Evolutionary conservation across 2,113 vertebrate species (phyloP), one percentile per base, ranked within the genome.

Genomic region (Pyxicephalus adspersus): DNA sequence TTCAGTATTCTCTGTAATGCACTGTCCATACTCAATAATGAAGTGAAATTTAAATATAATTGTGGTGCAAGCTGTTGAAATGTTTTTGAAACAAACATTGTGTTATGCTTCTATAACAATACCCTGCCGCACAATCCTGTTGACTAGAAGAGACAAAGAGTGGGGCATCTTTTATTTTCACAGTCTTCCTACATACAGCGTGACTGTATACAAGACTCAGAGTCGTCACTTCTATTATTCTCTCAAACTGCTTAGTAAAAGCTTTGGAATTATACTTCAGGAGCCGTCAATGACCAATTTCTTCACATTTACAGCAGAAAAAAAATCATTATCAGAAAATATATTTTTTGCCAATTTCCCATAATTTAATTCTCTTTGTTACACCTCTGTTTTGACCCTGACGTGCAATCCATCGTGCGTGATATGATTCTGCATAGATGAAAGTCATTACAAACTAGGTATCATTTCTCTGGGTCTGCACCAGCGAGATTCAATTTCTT

Each of bases 381-480:
- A 61, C 50, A 22, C 31, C 54, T 55, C 28, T 28, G 58, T 51
- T 73, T 51, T 73, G 68, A 73, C 70, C 80, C 23, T 52, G n/a
- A 28, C n/a, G 38, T 38, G 19, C 26, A 51, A 58, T 57, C 68
- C 25, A 29, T 58, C 57, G 61, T 58, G 60, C 26, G 20, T 8
- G 67, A 20, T 64, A 28, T 64, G 58, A 55, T 58, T 73, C 67
- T 64, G 78, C 58, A 73, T 73, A 73, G 61, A 63, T 34, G 68
- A 72, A 74, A 74, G 60, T 66, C 68, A 75, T 81, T 81, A 74
- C 60, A 64, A 64, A 81, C 61, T 26, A 57, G 20, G 74, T 81
- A 81, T 65, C 54, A 81, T 81, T 72, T 81, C 54, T 74, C 23
- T 38, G 22, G 70, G 25, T 29, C 18, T 66, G 51, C 25, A 51